Conservation (phyloP, 2,888 invertebrate species). For the Brenthis ino region DNA sequence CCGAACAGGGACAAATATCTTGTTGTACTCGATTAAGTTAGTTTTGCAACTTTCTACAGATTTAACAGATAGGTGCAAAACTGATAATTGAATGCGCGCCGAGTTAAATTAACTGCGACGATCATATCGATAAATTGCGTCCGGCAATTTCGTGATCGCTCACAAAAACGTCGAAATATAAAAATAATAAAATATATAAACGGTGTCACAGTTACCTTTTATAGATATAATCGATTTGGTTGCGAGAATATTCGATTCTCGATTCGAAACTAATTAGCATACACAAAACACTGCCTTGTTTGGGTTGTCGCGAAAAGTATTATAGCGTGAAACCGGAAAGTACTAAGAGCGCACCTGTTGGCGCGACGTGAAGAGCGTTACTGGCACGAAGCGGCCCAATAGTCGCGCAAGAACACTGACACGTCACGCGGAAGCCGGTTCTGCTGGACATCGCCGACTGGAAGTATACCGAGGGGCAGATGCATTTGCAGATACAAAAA, state of each 20-base stretch:
- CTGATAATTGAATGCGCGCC: constrained; percentile 30
- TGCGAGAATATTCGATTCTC: constrained; percentile 28
- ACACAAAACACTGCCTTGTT: constrained; percentile 54
- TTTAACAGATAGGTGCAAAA: constrained; percentile 40
- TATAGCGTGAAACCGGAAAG: constrained; percentile 53
- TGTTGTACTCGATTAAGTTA: constrained; percentile 36
- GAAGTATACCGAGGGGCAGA: constrained; percentile 58
- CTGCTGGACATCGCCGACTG: constrained; percentile 61
- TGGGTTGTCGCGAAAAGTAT: constrained; percentile 48
- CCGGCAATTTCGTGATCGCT: constrained; percentile 29
- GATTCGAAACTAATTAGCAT: constrained; percentile 36
- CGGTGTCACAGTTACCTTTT: constrained; percentile 32
- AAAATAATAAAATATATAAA: constrained; percentile 24
- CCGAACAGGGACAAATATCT: constrained; percentile 36
- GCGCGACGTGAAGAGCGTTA: constrained; percentile 74
- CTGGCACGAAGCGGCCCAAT: constrained; percentile 70
- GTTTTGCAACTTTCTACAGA: constrained; percentile 50
- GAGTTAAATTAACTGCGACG: constrained; percentile 26
- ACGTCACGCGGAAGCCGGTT: constrained; percentile 81
- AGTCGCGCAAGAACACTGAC: constrained; percentile 65
- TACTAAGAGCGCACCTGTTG: constrained; percentile 69
- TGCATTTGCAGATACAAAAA: constrained; percentile 33
- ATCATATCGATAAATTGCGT: constrained; percentile 26
- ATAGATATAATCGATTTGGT: constrained; percentile 23
- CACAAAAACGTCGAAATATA: constrained; percentile 15